These are phyloP conservation scores for Parus major DNA, from an alignment of 2,113 vertebrate genomes.

Conservation along the genomic window DNA sequence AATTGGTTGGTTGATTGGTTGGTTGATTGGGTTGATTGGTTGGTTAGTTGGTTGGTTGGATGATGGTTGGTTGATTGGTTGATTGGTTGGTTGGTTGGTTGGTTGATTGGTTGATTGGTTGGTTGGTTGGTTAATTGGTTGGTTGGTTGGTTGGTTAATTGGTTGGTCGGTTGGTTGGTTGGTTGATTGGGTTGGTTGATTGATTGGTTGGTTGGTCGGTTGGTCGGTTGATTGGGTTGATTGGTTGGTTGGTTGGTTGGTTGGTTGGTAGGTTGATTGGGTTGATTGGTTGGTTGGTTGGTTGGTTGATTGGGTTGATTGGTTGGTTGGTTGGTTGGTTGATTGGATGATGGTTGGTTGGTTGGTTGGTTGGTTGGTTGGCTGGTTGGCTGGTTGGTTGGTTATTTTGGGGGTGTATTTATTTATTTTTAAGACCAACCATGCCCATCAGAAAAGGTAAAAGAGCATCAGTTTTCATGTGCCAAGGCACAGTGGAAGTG, in stretches of 20 bases:
- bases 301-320: not conserved
- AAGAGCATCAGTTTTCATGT: accelerated
- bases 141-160: too few species aligned
- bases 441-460: not conserved
- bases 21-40: not conserved
- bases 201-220: not conserved
- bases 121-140: too few species aligned
- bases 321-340: too few species aligned
- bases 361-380: too few species aligned
- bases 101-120: too few species aligned
- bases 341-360: too few species aligned
- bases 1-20: not conserved
- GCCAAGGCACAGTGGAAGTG: not conserved
- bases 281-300: not conserved
- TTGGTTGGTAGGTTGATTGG: not conserved
- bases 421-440: not conserved
- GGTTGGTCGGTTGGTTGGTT: too few species aligned
- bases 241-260: not conserved
- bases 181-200: too few species aligned
- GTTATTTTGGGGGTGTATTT: not conserved
- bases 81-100: too few species aligned
- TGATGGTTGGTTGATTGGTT: too few species aligned
- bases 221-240: not conserved
- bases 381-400: not conserved
- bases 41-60: not conserved